Percentiles rank a stretch among this genome's conserved stretches.
phyloP scores from a whole-genome alignment of 2,113 vertebrate species.

The Nycticorax nycticorax region DNA sequence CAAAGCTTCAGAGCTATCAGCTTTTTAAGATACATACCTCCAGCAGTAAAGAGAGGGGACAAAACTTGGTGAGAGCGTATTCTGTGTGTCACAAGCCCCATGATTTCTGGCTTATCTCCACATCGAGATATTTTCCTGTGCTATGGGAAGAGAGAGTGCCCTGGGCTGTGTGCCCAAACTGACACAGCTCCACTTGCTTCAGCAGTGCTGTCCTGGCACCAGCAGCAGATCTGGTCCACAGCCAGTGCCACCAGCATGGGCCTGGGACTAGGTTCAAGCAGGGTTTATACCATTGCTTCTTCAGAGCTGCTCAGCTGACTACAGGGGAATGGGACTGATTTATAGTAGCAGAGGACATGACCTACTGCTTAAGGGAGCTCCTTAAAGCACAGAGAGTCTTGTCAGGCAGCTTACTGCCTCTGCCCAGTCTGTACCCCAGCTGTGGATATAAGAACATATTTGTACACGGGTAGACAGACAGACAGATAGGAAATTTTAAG shows the following conservation, averaged over 20 bases:
- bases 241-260: accelerated
- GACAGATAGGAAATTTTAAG: background rate
- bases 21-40: accelerated
- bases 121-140: background rate
- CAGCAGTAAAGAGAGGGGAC: background rate
- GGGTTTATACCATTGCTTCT: background rate
- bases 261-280: background rate
- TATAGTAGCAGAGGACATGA: background rate
- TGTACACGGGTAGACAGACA: background rate
- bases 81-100: accelerated
- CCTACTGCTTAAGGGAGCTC: background rate
- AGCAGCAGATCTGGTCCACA: background rate
- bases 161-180: accelerated
- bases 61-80: background rate
- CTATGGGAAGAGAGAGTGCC: background rate
- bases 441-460: background rate
- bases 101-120: background rate
- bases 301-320: background rate
- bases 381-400: background rate
- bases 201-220: background rate
- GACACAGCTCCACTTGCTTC: background rate
- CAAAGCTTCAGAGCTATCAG: background rate
- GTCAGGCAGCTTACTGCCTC: background rate
- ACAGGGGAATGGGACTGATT: background rate
- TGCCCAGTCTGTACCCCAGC: background rate